Conservation (phyloP, 2,797 vertebrate genomes). For the Glyptemys insculpta region DNA sequence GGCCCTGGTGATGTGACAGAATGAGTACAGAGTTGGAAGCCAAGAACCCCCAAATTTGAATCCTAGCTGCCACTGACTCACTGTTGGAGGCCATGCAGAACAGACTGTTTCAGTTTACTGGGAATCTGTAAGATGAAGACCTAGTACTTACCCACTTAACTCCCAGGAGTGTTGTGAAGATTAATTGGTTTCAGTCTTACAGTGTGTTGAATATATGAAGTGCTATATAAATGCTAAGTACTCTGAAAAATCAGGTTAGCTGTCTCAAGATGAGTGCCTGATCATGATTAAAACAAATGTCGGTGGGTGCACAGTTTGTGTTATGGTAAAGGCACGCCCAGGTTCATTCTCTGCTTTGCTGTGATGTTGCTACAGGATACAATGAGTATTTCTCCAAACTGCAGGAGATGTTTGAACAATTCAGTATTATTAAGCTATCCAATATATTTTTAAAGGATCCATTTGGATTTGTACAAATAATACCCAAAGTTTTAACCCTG, state of each 20-base stretch:
- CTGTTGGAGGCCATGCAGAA: not conserved
- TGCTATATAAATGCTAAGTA: not conserved
- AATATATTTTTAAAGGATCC: not conserved
- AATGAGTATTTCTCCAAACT: not conserved
- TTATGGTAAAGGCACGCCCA: not conserved
- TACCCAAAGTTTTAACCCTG: not conserved
- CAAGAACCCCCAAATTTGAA: not conserved
- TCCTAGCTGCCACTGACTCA: rapidly evolving
- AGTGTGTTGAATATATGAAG: not conserved
- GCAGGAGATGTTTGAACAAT: not conserved
- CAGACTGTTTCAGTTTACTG: not conserved
- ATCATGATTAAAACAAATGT: not conserved
- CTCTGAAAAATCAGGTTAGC: not conserved
- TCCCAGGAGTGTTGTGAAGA: not conserved
- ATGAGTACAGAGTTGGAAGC: not conserved
- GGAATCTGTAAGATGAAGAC: not conserved
- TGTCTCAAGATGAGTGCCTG: not conserved
- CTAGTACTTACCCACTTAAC: not conserved
- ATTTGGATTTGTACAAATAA: not conserved
- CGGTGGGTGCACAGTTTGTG: not conserved
- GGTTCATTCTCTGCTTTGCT: not conserved
- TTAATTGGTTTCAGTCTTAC: not conserved
- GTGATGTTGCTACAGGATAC: not conserved
- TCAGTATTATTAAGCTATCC: not conserved
- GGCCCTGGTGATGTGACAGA: not conserved